A percentile compares a stretch with the other conserved stretches of the same genome.
Evolutionary conservation across 1,140 invertebrate genomes (phyloP).

Genomic region (Heliconius melpomene): DNA sequence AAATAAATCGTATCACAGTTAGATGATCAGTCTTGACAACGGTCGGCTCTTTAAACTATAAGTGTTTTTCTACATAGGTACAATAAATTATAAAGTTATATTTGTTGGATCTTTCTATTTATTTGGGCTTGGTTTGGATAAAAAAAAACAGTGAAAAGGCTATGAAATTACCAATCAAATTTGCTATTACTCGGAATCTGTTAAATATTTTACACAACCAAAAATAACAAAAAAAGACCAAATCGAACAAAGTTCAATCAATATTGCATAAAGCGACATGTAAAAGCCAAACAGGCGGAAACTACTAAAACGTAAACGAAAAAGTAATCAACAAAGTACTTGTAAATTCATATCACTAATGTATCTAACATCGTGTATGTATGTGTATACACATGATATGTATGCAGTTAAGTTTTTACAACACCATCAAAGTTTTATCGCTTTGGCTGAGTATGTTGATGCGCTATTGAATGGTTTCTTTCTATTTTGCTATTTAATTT

Average conservation of each 20-base stretch:
- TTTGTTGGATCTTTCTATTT: too few species aligned
- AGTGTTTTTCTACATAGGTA: neutral
- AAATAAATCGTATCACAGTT: too few species aligned
- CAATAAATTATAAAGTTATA: too few species aligned
- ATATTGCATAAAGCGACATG: neutral
- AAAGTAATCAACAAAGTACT: slow-evolving; percentile 24
- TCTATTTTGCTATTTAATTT: neutral
- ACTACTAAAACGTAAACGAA: slow-evolving; percentile 17
- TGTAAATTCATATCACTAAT: slow-evolving; percentile 38
- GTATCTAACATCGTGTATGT: slow-evolving; percentile 34
- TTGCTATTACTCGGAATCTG: too few species aligned
- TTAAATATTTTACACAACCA: neutral
- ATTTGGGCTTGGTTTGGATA: too few species aligned
- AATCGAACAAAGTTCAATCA: neutral
- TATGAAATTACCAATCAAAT: too few species aligned
- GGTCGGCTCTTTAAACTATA: neutral
- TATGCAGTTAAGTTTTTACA: slow-evolving; percentile 48
- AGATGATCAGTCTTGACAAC: too few species aligned
- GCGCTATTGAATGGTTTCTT: slow-evolving; percentile 12
- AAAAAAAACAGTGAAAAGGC: too few species aligned
- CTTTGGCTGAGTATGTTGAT: slow-evolving; percentile 27
- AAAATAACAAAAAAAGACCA: neutral
- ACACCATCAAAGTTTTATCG: slow-evolving; percentile 48
- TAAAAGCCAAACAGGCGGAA: slow-evolving; percentile 9
- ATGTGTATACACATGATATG: slow-evolving; percentile 32